phyloP scores from a whole-genome alignment of 2,888 invertebrate genomes.

The Lordiphosa andalusiaca region DNA sequence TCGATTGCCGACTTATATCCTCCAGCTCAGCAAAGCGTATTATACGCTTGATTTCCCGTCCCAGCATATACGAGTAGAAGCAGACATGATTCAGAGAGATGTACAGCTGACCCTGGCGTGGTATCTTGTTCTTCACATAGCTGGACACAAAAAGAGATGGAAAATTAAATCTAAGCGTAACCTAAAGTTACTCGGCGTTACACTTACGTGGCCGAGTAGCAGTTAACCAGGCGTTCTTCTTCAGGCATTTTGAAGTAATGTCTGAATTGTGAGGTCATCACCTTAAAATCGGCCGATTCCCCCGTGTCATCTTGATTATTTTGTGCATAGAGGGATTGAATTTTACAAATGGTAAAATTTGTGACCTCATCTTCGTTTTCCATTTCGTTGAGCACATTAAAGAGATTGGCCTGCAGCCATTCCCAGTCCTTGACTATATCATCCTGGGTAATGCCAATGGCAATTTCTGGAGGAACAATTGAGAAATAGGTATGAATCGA shows the following conservation, averaged over 20 bases:
- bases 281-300: slow-evolving; percentile 82
- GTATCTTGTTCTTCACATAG: slow-evolving; percentile 95
- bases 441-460: slow-evolving; percentile 90
- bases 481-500: not conserved
- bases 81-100: slow-evolving; percentile 97
- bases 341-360: slow-evolving; percentile 97
- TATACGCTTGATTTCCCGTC: slow-evolving; percentile 92
- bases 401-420: slow-evolving; percentile 93
- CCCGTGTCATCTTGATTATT: slow-evolving; percentile 80
- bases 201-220: slow-evolving; percentile 93
- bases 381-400: slow-evolving; percentile 92
- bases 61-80: slow-evolving; percentile 96
- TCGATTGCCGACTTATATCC: slow-evolving; percentile 89
- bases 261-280: slow-evolving; percentile 93
- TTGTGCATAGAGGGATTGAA: slow-evolving; percentile 94
- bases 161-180: not conserved
- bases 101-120: slow-evolving; percentile 98
- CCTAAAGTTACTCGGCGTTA: not conserved
- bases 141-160: slow-evolving; percentile 82
- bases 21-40: slow-evolving; percentile 89
- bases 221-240: slow-evolving; percentile 97
- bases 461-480: slow-evolving; percentile 85
- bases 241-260: slow-evolving; percentile 93
- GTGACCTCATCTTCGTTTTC: slow-evolving; percentile 96
- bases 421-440: slow-evolving; percentile 97